phyloP scores from a whole-genome alignment of 2,797 vertebrate species.

The Lerista edwardsae region DNA sequence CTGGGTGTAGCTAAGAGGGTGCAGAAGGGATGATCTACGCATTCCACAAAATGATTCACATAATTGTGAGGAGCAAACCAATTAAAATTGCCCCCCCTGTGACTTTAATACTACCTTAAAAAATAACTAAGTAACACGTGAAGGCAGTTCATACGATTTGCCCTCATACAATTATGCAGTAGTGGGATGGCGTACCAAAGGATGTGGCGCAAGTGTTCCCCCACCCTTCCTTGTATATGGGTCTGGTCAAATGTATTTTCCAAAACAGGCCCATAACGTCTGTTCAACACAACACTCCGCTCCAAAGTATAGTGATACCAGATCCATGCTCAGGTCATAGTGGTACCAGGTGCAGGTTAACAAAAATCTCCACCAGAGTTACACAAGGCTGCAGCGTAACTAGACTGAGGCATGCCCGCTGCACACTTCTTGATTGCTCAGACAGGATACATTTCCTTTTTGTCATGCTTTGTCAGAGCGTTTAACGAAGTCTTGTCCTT shows the following conservation, averaged over 20 bases:
- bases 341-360: not conserved
- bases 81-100: too few species aligned
- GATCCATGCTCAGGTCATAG: not conserved
- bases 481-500: constrained; percentile 4
- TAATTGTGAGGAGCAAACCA: too few species aligned
- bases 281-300: not conserved
- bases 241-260: too few species aligned
- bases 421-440: not conserved
- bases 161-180: too few species aligned
- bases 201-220: too few species aligned
- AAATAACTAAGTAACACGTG: not conserved
- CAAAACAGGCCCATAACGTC: not conserved
- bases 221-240: too few species aligned
- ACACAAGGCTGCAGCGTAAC: not conserved
- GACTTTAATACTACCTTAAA: not conserved
- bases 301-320: not conserved
- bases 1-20: too few species aligned
- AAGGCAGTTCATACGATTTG: too few species aligned
- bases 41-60: not conserved
- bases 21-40: not conserved
- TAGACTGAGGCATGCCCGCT: not conserved
- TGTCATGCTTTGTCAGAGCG: not conserved
- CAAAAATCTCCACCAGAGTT: not conserved
- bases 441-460: not conserved
- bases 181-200: too few species aligned